These are phyloP conservation scores for Capromys pilorides DNA, from an alignment of 2,797 vertebrate species.

Conservation along the genomic window DNA sequence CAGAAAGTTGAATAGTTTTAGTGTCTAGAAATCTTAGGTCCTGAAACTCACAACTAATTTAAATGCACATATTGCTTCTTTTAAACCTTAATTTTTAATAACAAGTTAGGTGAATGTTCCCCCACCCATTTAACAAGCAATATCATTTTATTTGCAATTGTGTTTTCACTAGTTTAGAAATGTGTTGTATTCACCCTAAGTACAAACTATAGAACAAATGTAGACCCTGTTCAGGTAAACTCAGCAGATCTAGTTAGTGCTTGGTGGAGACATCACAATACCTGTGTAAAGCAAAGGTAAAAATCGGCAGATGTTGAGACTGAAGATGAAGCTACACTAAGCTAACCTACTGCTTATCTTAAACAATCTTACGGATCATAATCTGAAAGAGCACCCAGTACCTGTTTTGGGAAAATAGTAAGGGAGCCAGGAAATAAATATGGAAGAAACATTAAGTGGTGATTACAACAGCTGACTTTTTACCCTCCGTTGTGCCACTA, in stretches of 20 bases:
- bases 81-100: constrained; percentile 4
- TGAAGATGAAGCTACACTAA: neutral
- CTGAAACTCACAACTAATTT: neutral
- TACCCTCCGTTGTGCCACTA: neutral
- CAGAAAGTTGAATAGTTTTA: neutral
- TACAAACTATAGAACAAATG: neutral
- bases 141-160: neutral
- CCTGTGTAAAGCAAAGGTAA: neutral
- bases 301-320: neutral
- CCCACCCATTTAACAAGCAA: neutral
- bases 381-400: neutral
- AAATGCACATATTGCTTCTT: neutral
- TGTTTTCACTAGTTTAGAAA: constrained; percentile 18
- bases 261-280: neutral
- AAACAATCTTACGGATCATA: neutral
- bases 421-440: neutral
- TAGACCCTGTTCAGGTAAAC: neutral
- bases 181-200: neutral
- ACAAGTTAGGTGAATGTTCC: neutral
- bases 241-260: neutral
- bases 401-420: neutral
- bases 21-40: neutral
- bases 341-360: neutral
- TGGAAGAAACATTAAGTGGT: neutral
- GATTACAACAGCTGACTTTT: neutral